A percentile compares a stretch with the other conserved stretches of the same genome.
Evolutionary conservation across 2,797 vertebrate species (phyloP).

Genomic region (Brachyalestes nurse): DNA sequence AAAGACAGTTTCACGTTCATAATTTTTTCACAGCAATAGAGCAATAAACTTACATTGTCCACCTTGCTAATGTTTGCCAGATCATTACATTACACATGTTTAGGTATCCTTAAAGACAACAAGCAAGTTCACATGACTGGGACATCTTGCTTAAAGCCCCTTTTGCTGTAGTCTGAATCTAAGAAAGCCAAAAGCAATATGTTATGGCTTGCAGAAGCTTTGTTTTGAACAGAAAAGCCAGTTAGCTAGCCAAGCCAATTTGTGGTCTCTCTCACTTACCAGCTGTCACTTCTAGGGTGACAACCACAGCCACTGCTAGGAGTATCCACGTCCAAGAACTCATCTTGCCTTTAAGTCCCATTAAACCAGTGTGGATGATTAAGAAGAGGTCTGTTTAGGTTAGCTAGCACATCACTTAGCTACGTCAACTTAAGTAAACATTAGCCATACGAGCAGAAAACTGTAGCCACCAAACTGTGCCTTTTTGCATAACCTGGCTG

Average conservation of each 20-base stretch:
- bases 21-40: not conserved
- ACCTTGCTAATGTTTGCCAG: not conserved
- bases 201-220: not conserved
- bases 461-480: constrained; percentile 24
- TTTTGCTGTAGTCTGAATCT: no score
- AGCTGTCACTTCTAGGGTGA: constrained; percentile 61
- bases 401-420: constrained; percentile 63
- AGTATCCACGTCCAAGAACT: constrained; percentile 62
- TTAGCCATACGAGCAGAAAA: constrained; percentile 26
- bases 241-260: not conserved
- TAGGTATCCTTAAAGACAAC: not conserved
- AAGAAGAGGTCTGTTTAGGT: constrained; percentile 64
- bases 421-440: constrained; percentile 27
- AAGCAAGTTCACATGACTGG: not conserved
- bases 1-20: constrained; percentile 40
- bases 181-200: no score
- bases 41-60: not conserved
- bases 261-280: constrained; percentile 68
- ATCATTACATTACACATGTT: not conserved
- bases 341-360: constrained; percentile 60
- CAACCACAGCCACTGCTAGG: constrained; percentile 64
- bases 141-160: not conserved
- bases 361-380: constrained; percentile 57
- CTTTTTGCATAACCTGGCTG: constrained; percentile 18
- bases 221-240: constrained; percentile 3